A percentile compares a stretch with the other conserved stretches of the same genome.
Conservation (phyloP, 1,140 invertebrate species). For the Caenorhabditis inopinata region DNA sequence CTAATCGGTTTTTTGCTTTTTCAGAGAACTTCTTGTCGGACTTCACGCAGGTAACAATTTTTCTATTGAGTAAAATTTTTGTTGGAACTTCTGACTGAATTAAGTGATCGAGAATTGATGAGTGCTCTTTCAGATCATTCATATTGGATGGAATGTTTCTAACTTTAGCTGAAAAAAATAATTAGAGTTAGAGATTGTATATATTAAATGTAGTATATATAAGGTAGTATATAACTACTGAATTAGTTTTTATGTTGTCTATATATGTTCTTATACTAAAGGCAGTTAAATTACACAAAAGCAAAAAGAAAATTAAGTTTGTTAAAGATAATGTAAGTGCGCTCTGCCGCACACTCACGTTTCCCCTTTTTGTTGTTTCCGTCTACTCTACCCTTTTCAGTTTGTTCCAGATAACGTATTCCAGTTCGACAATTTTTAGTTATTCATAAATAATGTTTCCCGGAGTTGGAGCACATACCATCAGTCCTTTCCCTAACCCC, state of each 20-base stretch:
- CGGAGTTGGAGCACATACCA: slow-evolving; percentile 12
- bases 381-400: not conserved
- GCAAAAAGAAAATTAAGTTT: not conserved
- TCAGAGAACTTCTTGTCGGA: not conserved
- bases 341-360: slow-evolving; percentile 9
- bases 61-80: not conserved
- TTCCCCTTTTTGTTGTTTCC: not conserved
- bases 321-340: not conserved
- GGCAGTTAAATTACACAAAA: no score
- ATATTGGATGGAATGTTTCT: not conserved
- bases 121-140: not conserved
- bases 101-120: not conserved
- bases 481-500: slow-evolving; percentile 41
- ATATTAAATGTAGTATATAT: no score
- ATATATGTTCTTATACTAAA: no score
- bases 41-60: slow-evolving; percentile 2
- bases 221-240: no score
- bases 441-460: not conserved
- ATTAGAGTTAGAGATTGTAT: no score
- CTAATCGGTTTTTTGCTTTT: not conserved
- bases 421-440: not conserved
- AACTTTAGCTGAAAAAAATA: no score
- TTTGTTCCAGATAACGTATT: not conserved
- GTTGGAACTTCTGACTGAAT: not conserved
- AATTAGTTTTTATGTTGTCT: no score